Evolutionary conservation across 2,888 invertebrate species (phyloP), one percentile per base, ranked within the genome.

Genomic region (Terebella lapidaria): DNA sequence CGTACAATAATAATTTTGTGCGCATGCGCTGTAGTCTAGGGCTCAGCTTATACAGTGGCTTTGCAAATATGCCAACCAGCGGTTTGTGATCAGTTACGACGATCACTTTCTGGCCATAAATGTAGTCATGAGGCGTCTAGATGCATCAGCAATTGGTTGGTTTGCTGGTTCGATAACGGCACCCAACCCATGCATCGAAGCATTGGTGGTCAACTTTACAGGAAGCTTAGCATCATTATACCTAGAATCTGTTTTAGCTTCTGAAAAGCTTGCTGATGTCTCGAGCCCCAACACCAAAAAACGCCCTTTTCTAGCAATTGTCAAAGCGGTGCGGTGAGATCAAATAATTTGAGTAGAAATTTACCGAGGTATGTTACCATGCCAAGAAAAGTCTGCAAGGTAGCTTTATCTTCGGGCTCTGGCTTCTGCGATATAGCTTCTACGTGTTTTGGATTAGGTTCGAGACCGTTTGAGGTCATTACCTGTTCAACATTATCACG

Each of bases 331-430:
- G 64, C 65, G 46, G 54, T 61, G 20, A 60, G 46, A 29, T 65
- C 63, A 35, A 63, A 64, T 2, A 67, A 55, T 4, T 59, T 59
- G 20, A 64, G 66, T n/a, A 67, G 53, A 46, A 68, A 66, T 53
- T 59, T 66, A 4, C 59, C 58, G 3, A 70, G 51, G 53, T 67
- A 70, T 18, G 56, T 62, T 30, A 68, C 66, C 20, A 68, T 60
- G n/a, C 65, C 64, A 30, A 57, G 42, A 27, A 59, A 62, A 5
- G 58, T 18, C 15, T 59, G 26, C 5, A 53, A 27, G 10, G 24
- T 27, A 27, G 53, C 15, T 25, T 25, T 53, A 20, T 27, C 10
- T 18, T 30, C 35, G 2, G 67, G 61, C 18, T 56, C 45, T 1
- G 63, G 62, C 58, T 64, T 64, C 10, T 64, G 30, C 18, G 42